phyloP scores from a whole-genome alignment of 2,888 invertebrate species.

The Drosophila suboccidentalis region DNA sequence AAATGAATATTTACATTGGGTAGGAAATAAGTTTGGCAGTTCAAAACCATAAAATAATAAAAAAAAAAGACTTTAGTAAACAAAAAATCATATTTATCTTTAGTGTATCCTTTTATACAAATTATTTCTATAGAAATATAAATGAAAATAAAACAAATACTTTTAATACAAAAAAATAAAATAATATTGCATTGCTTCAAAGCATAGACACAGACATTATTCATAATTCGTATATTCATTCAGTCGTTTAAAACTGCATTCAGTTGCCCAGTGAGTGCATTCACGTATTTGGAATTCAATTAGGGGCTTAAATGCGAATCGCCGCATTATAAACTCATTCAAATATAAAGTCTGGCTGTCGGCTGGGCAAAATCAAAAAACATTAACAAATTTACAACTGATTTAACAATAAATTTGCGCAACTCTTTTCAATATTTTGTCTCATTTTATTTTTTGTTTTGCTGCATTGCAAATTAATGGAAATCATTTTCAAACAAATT shows the following conservation, averaged over 20 bases:
- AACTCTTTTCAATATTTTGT: constrained; percentile 11
- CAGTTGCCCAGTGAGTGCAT: constrained; percentile 1
- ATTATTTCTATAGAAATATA: too few relatives aligned
- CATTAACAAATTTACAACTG: constrained; percentile 73
- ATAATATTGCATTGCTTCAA: too few relatives aligned
- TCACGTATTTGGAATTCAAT: constrained; percentile 45
- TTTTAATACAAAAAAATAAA: too few relatives aligned
- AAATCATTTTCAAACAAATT: constrained; percentile 56
- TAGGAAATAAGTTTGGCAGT: neutral
- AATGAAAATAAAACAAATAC: too few relatives aligned
- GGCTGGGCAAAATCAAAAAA: constrained; percentile 32
- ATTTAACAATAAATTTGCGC: constrained; percentile 71
- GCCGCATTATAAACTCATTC: constrained; percentile 51
- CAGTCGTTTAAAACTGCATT: constrained; percentile 8
- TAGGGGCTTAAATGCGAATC: constrained; percentile 36
- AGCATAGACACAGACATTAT: neutral
- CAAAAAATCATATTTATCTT: too few relatives aligned
- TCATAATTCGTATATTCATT: constrained; percentile 2
- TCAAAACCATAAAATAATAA: neutral
- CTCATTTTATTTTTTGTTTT: neutral
- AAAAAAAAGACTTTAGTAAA: too few relatives aligned
- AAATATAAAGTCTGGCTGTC: constrained; percentile 45
- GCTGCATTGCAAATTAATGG: constrained; percentile 40
- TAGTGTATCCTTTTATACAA: too few relatives aligned
- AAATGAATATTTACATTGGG: neutral